Percentiles rank a stretch among this genome's conserved stretches.
These are phyloP conservation scores for Peromyscus aztecus DNA, from an alignment of 2,797 vertebrate species.

Conservation along the genomic window DNA sequence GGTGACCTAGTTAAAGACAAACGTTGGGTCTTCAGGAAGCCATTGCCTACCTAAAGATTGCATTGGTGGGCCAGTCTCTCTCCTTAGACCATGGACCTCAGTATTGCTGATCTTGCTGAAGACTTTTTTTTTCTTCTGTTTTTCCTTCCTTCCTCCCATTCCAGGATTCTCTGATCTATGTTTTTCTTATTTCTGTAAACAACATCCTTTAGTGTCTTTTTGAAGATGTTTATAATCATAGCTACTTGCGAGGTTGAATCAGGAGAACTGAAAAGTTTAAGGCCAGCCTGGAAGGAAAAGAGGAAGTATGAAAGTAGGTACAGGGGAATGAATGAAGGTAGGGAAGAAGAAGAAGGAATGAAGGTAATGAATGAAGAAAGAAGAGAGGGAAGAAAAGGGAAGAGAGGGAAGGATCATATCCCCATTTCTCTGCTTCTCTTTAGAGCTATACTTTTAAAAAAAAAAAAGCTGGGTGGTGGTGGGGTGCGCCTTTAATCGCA, in stretches of 20 bases:
- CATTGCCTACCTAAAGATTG: not conserved
- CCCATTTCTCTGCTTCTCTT: not conserved
- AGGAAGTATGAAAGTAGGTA: not conserved
- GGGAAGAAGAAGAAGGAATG: not conserved
- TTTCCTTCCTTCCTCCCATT: not conserved
- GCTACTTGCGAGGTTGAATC: not conserved
- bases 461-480: too few species aligned
- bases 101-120: not conserved
- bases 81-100: not conserved
- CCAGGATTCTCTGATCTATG: not conserved
- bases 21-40: not conserved
- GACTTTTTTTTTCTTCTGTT: not conserved
- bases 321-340: not conserved
- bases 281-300: not conserved
- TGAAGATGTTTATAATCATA: not conserved
- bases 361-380: too few species aligned
- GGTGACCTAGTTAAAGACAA: conserved; percentile 38
- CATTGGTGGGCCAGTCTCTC: not conserved
- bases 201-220: not conserved
- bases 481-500: too few species aligned
- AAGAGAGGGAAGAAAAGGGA: not conserved
- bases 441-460: not conserved
- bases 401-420: not conserved
- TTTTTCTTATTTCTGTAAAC: conserved; percentile 26
- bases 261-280: not conserved